Percentiles rank a stretch among this genome's conserved stretches.
phyloP scores from a whole-genome alignment of 1,140 invertebrate species.

The Pemphigus obesinymphae region DNA sequence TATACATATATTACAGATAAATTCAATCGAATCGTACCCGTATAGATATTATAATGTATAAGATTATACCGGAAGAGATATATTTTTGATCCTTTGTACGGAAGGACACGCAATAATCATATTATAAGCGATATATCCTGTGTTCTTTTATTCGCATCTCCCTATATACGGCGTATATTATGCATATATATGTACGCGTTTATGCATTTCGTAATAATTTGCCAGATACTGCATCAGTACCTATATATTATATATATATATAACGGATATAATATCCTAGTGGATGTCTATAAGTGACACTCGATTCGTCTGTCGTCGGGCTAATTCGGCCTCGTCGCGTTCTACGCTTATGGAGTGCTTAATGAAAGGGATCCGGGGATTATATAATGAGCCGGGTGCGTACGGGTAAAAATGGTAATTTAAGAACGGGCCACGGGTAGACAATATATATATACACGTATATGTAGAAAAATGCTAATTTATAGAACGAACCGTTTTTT shows the following conservation, averaged over 20 bases:
- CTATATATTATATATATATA: too few relatives aligned
- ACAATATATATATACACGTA: constrained; percentile 18
- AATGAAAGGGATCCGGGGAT: constrained; percentile 37
- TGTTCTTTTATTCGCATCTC: neutral
- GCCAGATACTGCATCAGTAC: neutral
- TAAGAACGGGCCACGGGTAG: constrained; percentile 26
- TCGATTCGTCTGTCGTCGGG: neutral
- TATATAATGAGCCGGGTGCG: constrained; percentile 38
- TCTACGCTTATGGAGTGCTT: neutral
- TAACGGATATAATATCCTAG: neutral
- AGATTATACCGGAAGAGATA: too few relatives aligned
- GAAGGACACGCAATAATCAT: too few relatives aligned
- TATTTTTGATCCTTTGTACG: too few relatives aligned
- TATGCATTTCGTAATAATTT: neutral
- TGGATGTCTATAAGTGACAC: neutral
- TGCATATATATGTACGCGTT: too few relatives aligned
- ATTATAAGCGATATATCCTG: too few relatives aligned
- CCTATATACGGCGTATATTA: neutral
- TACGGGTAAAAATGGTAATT: constrained; percentile 37
- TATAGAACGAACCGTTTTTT: constrained; percentile 36
- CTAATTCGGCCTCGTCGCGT: neutral
- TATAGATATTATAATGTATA: too few relatives aligned
- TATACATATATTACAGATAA: too few relatives aligned
- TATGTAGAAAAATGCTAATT: constrained; percentile 37
- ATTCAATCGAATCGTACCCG: too few relatives aligned